Percentiles rank a stretch among this genome's conserved stretches.
Evolutionary conservation across 2,113 vertebrate genomes (phyloP).

Genomic region (Actinemys pallida): DNA sequence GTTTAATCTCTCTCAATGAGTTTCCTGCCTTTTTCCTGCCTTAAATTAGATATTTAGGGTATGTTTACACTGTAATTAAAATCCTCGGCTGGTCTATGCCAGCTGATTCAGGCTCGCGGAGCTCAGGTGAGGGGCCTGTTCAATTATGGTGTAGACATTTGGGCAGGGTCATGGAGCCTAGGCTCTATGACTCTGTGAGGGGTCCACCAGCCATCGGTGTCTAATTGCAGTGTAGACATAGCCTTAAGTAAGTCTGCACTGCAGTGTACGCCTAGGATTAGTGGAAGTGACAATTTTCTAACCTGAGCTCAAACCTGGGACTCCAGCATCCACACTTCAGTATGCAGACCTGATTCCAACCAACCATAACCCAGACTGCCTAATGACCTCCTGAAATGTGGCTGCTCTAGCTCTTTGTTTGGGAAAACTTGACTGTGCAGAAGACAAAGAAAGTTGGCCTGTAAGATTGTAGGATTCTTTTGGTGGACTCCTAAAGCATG

Average conservation of each 20-base stretch:
- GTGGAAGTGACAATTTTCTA: neutral
- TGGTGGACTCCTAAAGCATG: neutral
- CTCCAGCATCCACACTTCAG: neutral
- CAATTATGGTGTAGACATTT: neutral
- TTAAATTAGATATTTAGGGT: neutral
- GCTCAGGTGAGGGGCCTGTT: neutral
- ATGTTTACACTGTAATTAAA: too few relatives aligned
- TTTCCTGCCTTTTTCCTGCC: constrained; percentile 13
- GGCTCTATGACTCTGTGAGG: too few relatives aligned
- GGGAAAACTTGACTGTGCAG: neutral
- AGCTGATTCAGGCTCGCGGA: neutral
- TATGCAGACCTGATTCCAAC: neutral
- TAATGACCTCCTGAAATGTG: neutral
- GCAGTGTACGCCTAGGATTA: neutral
- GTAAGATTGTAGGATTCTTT: neutral
- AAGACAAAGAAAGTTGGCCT: neutral
- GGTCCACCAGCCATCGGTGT: neutral
- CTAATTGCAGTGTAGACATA: neutral
- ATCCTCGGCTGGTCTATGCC: too few relatives aligned
- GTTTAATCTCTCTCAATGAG: neutral
- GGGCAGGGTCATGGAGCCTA: too few relatives aligned
- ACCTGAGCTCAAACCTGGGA: neutral
- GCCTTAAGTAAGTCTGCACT: too few relatives aligned
- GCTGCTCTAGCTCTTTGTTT: neutral
- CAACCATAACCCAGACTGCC: neutral